Evolutionary conservation across 53 echinoderm and acorn worm species (phyloP).

Genomic region (Hippasteria phrygiana): DNA sequence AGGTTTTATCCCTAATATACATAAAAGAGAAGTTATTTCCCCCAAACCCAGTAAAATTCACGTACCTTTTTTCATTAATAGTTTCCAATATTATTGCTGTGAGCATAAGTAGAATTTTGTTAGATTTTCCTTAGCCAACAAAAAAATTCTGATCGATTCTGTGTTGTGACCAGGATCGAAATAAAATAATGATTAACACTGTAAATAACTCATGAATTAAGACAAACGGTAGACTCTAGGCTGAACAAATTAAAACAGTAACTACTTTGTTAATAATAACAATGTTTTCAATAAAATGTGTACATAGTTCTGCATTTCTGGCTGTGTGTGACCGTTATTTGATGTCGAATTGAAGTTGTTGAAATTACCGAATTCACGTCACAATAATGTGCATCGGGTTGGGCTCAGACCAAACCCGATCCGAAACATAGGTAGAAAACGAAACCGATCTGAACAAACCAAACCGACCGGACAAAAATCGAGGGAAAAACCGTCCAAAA

Average conservation of each 20-base stretch:
- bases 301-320: conserved; percentile 52
- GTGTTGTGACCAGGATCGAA: conserved; percentile 41
- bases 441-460: too few species aligned
- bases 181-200: conserved; percentile 45
- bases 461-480: too few species aligned
- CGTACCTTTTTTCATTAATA: not conserved
- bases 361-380: too few species aligned
- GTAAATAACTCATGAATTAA: conserved; percentile 58
- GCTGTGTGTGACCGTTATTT: not conserved
- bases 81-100: conserved; percentile 33
- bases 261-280: conserved; percentile 77
- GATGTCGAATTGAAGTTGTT: too few species aligned
- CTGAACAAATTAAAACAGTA: conserved; percentile 73
- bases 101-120: conserved; percentile 20
- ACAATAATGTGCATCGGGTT: too few species aligned
- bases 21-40: too few species aligned
- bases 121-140: conserved; percentile 33
- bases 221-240: conserved; percentile 71
- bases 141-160: not conserved
- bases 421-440: too few species aligned
- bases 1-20: not conserved
- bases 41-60: not conserved
- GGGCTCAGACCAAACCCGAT: too few species aligned
- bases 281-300: conserved; percentile 77
- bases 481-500: too few species aligned